Base-by-base conservation (phyloP, 2,888 invertebrate genomes). In the Teinopalpus imperialis region DNA sequence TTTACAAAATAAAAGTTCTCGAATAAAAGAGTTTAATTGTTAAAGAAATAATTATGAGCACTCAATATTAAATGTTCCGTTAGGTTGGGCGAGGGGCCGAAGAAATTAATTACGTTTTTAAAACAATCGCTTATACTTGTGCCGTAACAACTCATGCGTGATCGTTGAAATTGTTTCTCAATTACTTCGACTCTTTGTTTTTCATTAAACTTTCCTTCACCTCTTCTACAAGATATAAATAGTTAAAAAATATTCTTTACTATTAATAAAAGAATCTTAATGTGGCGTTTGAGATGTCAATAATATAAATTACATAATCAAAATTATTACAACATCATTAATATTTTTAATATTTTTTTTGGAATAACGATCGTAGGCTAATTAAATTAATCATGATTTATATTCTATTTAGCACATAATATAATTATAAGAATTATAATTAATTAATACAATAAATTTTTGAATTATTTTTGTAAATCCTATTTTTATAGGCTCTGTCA, bases 1-100 rank as follows among this genome's bases (percentile, higher is more conserved):
- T 71, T 76, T 57, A 49, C 61, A 66, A 76, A 68, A 76, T 72
- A 66, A 72, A 83, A 82, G 66, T 81, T 82, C 59, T 55, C 64
- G 69, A 74, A 69, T 71, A 59, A 69, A 81, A 78, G 86, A 81
- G 82, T 83, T 81, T 69, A 60, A 78, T 77, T 81, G 67, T 72
- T 68, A 80, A 83, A 81, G 79, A 74, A 87, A 85, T 86, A 86
- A 86, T 86, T 85, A 88, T 77, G 83, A 88, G 82, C 82, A 81
- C 82, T 87, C 85, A 70, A 87, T 87, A 88, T 87, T 88, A 86
- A 88, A 88, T 87, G 87, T 87, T 81, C 81, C 86, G 83, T 81
- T 80, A 77, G 71, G 57, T 59, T 68, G 74, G 67, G 66, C 75
- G 77, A 85, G 76, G 86, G 87, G 86, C 79, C 70, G 73, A 71